Evolutionary conservation across 1,140 invertebrate genomes (phyloP).

Genomic region (Platorchestia sp.): DNA sequence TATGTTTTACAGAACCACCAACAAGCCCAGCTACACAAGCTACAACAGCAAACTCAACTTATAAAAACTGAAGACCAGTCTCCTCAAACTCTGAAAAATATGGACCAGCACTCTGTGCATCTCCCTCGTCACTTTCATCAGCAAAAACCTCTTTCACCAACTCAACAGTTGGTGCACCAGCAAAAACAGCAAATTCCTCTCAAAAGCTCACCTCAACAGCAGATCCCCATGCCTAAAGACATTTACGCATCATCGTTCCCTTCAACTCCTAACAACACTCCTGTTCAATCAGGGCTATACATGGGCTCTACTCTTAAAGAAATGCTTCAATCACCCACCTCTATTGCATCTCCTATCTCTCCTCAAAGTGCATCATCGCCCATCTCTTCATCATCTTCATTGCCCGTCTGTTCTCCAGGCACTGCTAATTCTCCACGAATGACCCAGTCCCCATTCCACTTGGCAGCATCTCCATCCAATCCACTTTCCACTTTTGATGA

Average conservation of each 20-base stretch:
- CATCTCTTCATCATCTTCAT: conserved; percentile 8
- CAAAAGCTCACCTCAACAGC: conserved; percentile 12
- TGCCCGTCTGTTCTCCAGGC: conserved; percentile 33
- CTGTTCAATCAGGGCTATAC: conserved; percentile 19
- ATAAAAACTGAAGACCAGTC: conserved; percentile 15
- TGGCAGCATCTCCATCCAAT: conserved; percentile 4
- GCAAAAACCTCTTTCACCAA: background rate
- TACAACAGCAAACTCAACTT: background rate
- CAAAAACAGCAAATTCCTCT: conserved; percentile 40
- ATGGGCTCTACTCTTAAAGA: conserved; percentile 31
- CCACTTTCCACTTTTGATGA: background rate
- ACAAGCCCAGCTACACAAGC: conserved; percentile 14
- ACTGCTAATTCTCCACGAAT: conserved; percentile 14
- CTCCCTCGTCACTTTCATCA: conserved; percentile 3
- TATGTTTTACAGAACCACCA: background rate
- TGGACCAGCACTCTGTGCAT: conserved; percentile 22
- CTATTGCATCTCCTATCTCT: conserved; percentile 21
- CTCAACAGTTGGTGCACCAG: conserved; percentile 27
- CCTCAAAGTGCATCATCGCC: conserved; percentile 27
- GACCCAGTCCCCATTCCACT: conserved; percentile 13
- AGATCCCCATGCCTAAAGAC: background rate
- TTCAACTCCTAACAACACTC: conserved; percentile 26
- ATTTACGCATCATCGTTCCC: conserved; percentile 9
- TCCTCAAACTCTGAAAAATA: background rate
- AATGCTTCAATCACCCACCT: conserved; percentile 25